Evolutionary conservation across 2,888 invertebrate genomes (phyloP), one percentile per base, ranked within the genome.

Genomic region (Ornithoptera alexandrae): DNA sequence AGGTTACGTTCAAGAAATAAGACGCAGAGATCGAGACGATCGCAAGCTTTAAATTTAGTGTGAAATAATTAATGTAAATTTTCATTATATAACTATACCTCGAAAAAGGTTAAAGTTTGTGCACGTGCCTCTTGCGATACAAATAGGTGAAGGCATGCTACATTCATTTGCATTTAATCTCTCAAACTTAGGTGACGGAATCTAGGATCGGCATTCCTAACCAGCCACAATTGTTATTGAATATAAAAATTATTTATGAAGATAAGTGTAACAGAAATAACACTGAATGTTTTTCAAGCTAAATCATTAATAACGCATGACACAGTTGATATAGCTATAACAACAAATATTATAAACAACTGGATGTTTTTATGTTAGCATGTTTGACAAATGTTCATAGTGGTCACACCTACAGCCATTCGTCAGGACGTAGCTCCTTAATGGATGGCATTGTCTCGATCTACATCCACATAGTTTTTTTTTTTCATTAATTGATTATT

Each of bases 71-170:
- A 7, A 20, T 56, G 3, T 10, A 15, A 58, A 22, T 22, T 22
- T 58, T 6, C 22, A 6, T 50, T 50, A 50, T 18, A n/a, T 18
- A n/a, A 15, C 56, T 62, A 30, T 65, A n/a, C 10, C 15, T 17
- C 15, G 18, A 50, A 18, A 62, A 70, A 59, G 70, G 65, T 66
- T 66, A 70, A 64, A 67, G 64, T 71, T 71, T 67, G 61, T 67
- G 64, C 57, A 17, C 30, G 56, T 71, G 67, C 67, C 67, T 42
- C 46, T 67, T 65, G 57, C 62, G 67, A 30, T 65, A 68, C 63
- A 71, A 64, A 64, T 57, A 68, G 70, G 70, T 71, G 70, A 65
- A 67, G 70, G 70, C 67, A 65, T 67, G 65, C 67, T 65, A 67
- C 67, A 61, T 64, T 65, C 67, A 71, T 71, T 67, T 67, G 67